phyloP scores from a whole-genome alignment of 2,888 invertebrate genomes.

The Protula sp. region DNA sequence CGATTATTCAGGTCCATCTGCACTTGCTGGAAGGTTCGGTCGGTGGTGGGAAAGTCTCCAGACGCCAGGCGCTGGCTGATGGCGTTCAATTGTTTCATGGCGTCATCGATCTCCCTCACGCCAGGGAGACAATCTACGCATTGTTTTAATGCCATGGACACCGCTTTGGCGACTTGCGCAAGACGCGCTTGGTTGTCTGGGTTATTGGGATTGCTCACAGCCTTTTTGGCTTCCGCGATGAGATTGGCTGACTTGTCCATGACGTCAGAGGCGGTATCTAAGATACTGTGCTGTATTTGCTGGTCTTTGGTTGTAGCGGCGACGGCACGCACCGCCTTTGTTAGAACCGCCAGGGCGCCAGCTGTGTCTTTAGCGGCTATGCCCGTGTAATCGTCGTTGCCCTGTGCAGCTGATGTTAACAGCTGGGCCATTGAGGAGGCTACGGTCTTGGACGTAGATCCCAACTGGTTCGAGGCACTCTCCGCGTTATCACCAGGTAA shows the following conservation, averaged over 20 bases:
- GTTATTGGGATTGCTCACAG: slow-evolving; percentile 64
- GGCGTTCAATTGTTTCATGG: slow-evolving; percentile 62
- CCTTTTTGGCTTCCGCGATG: slow-evolving; percentile 76
- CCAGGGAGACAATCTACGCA: slow-evolving; percentile 84
- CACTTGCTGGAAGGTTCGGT: slow-evolving; percentile 59
- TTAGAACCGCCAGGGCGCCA: slow-evolving; percentile 68
- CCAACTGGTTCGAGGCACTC: slow-evolving; percentile 51
- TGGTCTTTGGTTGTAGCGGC: slow-evolving; percentile 49
- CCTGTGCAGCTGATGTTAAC: slow-evolving; percentile 72
- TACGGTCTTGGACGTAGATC: slow-evolving; percentile 67
- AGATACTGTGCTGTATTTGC: slow-evolving; percentile 57
- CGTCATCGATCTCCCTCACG: slow-evolving; percentile 87
- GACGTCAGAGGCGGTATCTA: slow-evolving; percentile 68
- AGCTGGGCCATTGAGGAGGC: slow-evolving; percentile 80
- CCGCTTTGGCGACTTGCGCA: slow-evolving; percentile 59
- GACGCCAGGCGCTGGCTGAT: slow-evolving; percentile 17
- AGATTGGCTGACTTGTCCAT: slow-evolving; percentile 71
- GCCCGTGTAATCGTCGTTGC: slow-evolving; percentile 74
- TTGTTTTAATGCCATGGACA: slow-evolving; percentile 61
- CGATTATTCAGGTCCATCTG: slow-evolving; percentile 79
- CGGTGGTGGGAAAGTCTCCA: slow-evolving; percentile 62
- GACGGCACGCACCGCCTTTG: slow-evolving; percentile 69
- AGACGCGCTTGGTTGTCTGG: slow-evolving; percentile 62
- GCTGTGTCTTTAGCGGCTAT: slow-evolving; percentile 78
- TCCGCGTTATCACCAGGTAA: slow-evolving; percentile 72